These are phyloP conservation scores for Lontra canadensis DNA, from an alignment of 2,113 vertebrate species.

Conservation along the genomic window DNA sequence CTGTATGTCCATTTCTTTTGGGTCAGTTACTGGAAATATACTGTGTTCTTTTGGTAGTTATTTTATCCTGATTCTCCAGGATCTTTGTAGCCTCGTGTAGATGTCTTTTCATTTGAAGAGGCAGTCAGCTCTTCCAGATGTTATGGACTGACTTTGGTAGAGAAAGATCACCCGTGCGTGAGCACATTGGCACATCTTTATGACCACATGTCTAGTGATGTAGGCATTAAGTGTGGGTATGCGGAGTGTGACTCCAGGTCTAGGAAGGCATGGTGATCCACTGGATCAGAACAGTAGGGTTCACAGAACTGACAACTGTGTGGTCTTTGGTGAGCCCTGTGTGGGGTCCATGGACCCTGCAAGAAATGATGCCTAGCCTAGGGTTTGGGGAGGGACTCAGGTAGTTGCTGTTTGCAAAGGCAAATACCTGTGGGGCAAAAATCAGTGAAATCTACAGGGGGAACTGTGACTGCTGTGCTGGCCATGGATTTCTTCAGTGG, in stretches of 20 bases:
- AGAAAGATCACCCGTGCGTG: background rate
- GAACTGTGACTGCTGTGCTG: background rate
- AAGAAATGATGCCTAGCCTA: background rate
- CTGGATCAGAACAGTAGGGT: background rate
- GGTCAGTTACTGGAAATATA: background rate
- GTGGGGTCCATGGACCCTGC: background rate
- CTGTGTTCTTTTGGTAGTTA: background rate
- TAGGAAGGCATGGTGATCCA: background rate
- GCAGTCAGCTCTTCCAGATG: background rate
- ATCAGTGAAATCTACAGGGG: background rate
- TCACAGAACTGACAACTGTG: background rate
- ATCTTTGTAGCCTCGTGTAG: background rate
- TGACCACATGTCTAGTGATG: background rate
- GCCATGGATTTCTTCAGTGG: background rate
- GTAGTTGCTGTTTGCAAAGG: background rate
- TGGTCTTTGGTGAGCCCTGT: background rate
- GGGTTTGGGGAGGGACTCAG: background rate
- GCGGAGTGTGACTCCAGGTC: background rate
- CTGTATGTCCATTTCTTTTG: background rate
- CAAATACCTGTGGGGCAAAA: background rate
- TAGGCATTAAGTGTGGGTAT: background rate
- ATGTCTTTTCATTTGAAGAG: background rate
- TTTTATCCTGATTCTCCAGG: background rate
- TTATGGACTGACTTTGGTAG: background rate
- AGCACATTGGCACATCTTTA: background rate